phyloP scores from a whole-genome alignment of 2,888 invertebrate species.

The Clistopyga incitator region DNA sequence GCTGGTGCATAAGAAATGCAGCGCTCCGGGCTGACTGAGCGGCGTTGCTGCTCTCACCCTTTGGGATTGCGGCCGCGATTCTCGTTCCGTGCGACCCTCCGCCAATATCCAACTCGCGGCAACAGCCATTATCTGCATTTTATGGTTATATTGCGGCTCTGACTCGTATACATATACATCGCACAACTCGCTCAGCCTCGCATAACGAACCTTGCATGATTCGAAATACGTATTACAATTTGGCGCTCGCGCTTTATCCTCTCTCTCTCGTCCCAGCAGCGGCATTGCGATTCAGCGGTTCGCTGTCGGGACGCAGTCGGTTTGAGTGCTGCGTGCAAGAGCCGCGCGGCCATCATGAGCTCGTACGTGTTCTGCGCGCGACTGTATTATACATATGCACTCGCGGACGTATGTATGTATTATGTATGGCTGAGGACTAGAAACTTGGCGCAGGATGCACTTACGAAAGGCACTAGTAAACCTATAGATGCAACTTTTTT shows the following conservation, averaged over 20 bases:
- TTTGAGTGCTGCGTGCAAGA: constrained; percentile 2
- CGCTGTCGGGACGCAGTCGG: neutral
- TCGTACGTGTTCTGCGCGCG: constrained; percentile 28
- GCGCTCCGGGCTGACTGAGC: constrained; percentile 45
- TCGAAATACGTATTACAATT: constrained; percentile 80
- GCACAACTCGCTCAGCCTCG: constrained; percentile 70
- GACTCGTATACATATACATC: constrained; percentile 66
- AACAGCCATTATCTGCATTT: constrained; percentile 83
- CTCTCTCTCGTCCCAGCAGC: constrained; percentile 9
- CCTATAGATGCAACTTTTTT: constrained; percentile 40
- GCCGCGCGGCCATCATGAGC: neutral
- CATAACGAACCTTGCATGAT: constrained; percentile 77
- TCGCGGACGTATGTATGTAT: neutral
- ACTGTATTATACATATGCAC: constrained; percentile 11
- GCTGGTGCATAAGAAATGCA: constrained; percentile 52
- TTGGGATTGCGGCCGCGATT: constrained; percentile 66
- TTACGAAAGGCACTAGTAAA: constrained; percentile 30
- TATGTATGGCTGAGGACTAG: constrained; percentile 22
- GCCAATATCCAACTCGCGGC: constrained; percentile 71
- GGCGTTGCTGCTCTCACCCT: constrained; percentile 59
- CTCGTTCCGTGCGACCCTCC: constrained; percentile 74
- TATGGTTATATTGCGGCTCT: constrained; percentile 83
- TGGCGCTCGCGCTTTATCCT: constrained; percentile 71
- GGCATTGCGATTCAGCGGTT: neutral
- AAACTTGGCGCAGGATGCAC: constrained; percentile 58